Conservation (phyloP, 2,113 vertebrate genomes). For the Crocuta crocuta region DNA sequence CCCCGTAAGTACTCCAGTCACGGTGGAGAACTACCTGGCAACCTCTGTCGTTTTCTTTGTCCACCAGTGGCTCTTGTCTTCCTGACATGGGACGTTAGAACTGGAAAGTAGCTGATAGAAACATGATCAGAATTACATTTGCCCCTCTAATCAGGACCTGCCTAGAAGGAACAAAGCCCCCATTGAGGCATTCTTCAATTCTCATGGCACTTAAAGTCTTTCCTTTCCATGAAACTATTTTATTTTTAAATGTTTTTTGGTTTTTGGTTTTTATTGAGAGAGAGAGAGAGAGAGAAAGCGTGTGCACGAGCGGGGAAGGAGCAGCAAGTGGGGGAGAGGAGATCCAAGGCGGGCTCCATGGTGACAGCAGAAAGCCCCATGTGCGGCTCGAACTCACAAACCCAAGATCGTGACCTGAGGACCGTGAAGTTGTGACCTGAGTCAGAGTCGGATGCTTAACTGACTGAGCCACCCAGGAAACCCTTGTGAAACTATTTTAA, state of each 20-base stretch:
- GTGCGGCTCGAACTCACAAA: no score
- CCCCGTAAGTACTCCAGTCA: slow-evolving; percentile 89
- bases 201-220: background rate
- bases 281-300: no score
- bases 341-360: no score
- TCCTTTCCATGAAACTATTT: background rate
- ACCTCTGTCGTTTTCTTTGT: background rate
- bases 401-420: no score
- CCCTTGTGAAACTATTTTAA: background rate
- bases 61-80: background rate
- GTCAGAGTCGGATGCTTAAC: no score
- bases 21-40: background rate
- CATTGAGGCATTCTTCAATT: background rate
- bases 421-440: no score
- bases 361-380: no score
- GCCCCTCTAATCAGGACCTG: background rate
- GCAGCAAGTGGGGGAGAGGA: no score
- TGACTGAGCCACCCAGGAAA: no score
- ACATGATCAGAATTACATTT: background rate
- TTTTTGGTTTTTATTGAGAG: no score
- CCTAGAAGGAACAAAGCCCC: background rate
- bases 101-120: background rate
- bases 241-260: background rate
- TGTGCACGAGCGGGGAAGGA: no score
- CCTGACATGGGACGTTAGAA: background rate